Evolutionary conservation across 1,140 invertebrate genomes (phyloP), one percentile per base, ranked within the genome.

Genomic region (Bombus turneri): DNA sequence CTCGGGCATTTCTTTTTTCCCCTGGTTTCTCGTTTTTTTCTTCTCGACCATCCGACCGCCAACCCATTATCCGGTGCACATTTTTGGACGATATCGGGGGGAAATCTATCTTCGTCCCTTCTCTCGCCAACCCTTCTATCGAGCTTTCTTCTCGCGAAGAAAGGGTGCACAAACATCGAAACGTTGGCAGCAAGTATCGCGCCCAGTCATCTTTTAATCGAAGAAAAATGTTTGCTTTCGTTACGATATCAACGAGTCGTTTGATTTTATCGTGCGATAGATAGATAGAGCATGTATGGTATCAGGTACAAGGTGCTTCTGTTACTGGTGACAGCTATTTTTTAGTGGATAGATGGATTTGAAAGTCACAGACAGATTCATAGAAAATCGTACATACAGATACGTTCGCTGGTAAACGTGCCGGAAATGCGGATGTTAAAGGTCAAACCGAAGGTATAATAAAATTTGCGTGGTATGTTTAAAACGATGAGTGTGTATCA

Each of bases 151-250:
- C 28, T 9, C 75, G n/a, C 57, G 75, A 37, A 39, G 75, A 62
- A 77, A 77, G 75, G 57, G 28, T 41, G 57, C 37, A 18, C 53
- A 77, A 77, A 77, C 57, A 62, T 64, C 37, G 75, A 41, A 34
- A 77, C 75, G 59, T 18, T 75, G 18, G 39, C n/a, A 43, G 73
- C 73, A 28, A 39, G 74, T 76, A 76, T 76, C 74, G 74, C 74
- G 25, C 18, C 34, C 25, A 31, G 53, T n/a, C 37, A 8, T 28
- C 28, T 78, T 78, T 34, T 78, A 78, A 78, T 78, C 57, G 75
- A 78, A 78, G 78, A 69, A 80, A 69, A 80, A 68, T 69, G 41
- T 79, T 68, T 47, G 41, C 62, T 68, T 28, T 66, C 62, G 37
- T 66, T 77, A 10, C 62, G n/a, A 41, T 31, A 31, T 13, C 37